Evolutionary conservation across 2,113 vertebrate genomes (phyloP), one percentile per base, ranked within the genome.

Genomic region (Paratilapia polleni): DNA sequence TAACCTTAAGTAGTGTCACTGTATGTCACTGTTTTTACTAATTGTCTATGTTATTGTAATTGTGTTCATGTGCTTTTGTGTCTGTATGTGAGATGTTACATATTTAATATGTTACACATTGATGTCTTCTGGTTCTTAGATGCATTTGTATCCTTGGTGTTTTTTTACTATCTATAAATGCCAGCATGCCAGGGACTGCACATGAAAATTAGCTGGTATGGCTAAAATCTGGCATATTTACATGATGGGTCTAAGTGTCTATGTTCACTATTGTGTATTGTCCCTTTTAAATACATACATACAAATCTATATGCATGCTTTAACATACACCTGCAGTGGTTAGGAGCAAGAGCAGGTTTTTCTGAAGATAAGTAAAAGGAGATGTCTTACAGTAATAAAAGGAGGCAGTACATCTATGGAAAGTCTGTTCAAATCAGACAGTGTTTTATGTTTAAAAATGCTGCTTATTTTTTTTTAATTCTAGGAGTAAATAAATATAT

Each of bases 1-100:
- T 26, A 68, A 47, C 1, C 26, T 0, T 8, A 68, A 19, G 64
- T 7, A 43, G 24, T 49, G 1, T 49, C 15, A 68, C 0, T 68
- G 41, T 49, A 8, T 20, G 15, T 20, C 49, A 20, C 7, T 20
- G 15, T 20, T 28, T 28, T 10, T 28, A n/a, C n/a, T 49, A 49
- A n/a, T 3, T 13, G 43, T 49, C 24, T 70, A 49, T 70, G 43
- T 31, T 14, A 14, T 47, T 47, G 43, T 47, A 15, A 47, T 47
- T 47, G 43, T 47, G 13, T 15, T 47, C 13, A 47, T 47, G 13
- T 47, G 43, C 4, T 17, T 52, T 5, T 52, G 43, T 52, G 43
- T 73, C 17, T 52, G 43, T 49, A 31, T 52, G 19, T 70, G 41
- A 52, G 24, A 2, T 70, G 28, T 70, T 31, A 52, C 14, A 52